Conservation (phyloP, 2,113 vertebrate genomes). For the Plecotus auritus region DNA sequence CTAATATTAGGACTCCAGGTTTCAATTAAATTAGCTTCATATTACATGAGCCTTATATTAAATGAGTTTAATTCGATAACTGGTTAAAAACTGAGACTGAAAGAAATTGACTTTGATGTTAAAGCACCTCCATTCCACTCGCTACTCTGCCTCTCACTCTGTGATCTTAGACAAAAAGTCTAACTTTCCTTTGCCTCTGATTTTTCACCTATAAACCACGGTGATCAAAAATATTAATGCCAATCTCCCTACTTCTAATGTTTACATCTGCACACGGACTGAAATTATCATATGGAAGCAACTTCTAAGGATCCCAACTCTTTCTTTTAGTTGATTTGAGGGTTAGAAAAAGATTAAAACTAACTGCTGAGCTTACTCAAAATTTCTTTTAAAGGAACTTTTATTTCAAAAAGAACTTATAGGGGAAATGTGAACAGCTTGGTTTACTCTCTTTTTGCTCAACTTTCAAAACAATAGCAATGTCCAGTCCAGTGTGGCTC, state of each 20-base stretch:
- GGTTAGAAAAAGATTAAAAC: slow-evolving; percentile 47
- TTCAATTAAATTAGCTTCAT: neutral
- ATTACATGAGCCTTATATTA: neutral
- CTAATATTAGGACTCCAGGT: neutral
- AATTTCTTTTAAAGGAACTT: neutral
- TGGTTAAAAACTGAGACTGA: slow-evolving; percentile 29
- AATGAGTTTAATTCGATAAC: neutral
- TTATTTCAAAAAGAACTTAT: neutral
- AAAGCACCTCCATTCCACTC: neutral
- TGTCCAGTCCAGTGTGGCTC: too few species aligned
- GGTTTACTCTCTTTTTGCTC: neutral
- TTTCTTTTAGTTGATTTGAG: slow-evolving; percentile 30
- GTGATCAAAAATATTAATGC: neutral
- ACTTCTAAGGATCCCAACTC: neutral
- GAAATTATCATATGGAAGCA: neutral
- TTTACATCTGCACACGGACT: neutral
- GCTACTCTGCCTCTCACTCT: neutral
- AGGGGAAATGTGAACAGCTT: neutral
- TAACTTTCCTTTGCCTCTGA: neutral
- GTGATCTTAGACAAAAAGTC: neutral
- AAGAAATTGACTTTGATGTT: neutral
- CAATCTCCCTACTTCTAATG: neutral
- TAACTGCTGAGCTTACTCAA: neutral
- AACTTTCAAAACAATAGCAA: neutral
- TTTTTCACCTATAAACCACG: neutral